Evolutionary conservation across 2,113 vertebrate genomes (phyloP).

Genomic region (Semnopithecus entellus): DNA sequence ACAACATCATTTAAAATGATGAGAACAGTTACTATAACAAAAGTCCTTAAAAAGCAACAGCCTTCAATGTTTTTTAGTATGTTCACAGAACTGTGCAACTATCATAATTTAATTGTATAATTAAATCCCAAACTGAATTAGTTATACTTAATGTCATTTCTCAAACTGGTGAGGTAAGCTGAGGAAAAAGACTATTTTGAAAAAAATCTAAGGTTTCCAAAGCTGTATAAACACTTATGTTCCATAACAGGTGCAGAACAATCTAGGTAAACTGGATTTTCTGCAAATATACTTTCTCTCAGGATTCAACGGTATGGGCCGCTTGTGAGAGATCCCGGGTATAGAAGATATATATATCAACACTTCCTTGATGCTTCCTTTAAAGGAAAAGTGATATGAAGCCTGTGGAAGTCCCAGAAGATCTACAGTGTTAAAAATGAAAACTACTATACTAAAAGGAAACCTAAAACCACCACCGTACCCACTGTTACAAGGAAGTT

Average conservation of each 20-base stretch:
- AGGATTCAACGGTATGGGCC: not conserved
- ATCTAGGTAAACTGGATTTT: not conserved
- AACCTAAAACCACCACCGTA: not conserved
- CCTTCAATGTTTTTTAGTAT: too few relatives aligned
- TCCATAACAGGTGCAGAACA: not conserved
- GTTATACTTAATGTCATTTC: slow-evolving; percentile 5
- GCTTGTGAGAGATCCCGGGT: not conserved
- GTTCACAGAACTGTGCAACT: too few relatives aligned
- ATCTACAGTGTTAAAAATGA: not conserved
- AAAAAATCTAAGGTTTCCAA: not conserved
- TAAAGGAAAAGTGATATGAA: not conserved
- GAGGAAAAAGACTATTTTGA: not conserved
- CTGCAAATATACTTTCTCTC: not conserved
- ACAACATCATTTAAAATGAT: not conserved
- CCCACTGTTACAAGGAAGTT: not conserved
- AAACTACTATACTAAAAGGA: not conserved
- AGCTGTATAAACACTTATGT: not conserved
- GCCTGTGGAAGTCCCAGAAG: not conserved
- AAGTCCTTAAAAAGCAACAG: too few relatives aligned
- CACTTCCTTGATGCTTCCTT: not conserved
- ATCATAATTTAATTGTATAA: too few relatives aligned
- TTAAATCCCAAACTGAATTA: not conserved
- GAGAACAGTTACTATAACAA: not conserved
- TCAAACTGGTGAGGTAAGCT: not conserved
- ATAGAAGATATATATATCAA: not conserved